phyloP scores from a whole-genome alignment of 2,888 invertebrate species.

The Lasioglossum morio region DNA sequence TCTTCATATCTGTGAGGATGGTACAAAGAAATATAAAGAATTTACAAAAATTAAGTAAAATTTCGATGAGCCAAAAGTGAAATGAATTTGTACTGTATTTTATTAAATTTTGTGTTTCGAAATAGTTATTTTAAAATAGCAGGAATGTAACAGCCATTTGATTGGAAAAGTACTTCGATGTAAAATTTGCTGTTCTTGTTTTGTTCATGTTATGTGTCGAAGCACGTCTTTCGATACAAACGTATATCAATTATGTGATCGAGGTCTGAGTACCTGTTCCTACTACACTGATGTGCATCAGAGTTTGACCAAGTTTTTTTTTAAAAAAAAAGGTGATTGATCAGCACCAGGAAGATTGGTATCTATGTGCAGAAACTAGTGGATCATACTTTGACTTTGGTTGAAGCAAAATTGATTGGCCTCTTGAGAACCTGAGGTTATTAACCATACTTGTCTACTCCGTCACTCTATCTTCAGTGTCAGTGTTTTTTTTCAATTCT shows the following conservation, averaged over 20 bases:
- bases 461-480: not conserved
- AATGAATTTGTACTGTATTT: not conserved
- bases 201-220: not conserved
- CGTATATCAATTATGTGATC: not conserved
- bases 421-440: not conserved
- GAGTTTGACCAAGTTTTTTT: not conserved
- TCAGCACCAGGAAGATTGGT: not conserved
- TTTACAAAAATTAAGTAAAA: not conserved
- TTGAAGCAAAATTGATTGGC: slow-evolving; percentile 8
- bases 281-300: not conserved
- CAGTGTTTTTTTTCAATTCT: not conserved
- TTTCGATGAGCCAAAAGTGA: not conserved
- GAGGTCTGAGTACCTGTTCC: not conserved
- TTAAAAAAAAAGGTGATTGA: slow-evolving; percentile 2
- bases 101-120: not conserved
- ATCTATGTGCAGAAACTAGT: not conserved
- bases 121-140: not conserved
- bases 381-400: slow-evolving; percentile 1
- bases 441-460: not conserved
- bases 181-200: not conserved
- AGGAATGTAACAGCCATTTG: not conserved
- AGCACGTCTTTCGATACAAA: not conserved
- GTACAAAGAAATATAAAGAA: not conserved
- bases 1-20: not conserved
- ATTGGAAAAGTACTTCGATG: not conserved